phyloP scores from a whole-genome alignment of 2,888 invertebrate species.

The Cheilosia pagana region DNA sequence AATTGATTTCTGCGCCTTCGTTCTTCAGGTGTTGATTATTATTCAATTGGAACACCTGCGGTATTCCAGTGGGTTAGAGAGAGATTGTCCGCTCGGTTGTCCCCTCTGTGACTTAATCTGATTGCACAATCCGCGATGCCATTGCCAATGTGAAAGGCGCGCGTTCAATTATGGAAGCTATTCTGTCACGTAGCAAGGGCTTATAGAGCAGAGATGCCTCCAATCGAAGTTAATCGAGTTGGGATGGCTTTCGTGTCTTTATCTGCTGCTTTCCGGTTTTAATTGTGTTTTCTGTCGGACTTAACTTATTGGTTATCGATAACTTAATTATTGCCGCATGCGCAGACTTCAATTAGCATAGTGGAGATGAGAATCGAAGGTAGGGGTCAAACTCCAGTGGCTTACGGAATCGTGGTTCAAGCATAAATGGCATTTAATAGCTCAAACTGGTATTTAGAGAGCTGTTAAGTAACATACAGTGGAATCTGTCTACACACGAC shows the following conservation, averaged over 20 bases:
- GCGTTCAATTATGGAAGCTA: conserved; percentile 27
- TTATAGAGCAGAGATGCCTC: conserved; percentile 35
- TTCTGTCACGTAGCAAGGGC: conserved; percentile 38
- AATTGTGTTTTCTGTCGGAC: neutral
- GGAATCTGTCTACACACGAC: too few relatives aligned
- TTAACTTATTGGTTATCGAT: neutral
- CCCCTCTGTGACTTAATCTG: conserved; percentile 61
- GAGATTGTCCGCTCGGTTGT: conserved; percentile 50
- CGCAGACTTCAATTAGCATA: conserved; percentile 43
- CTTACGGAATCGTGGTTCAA: conserved; percentile 22
- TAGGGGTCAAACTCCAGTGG: conserved; percentile 12
- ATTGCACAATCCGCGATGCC: conserved; percentile 49
- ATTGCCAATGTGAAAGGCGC: conserved; percentile 4
- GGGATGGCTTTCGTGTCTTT: conserved; percentile 32
- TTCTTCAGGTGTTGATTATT: conserved; percentile 65
- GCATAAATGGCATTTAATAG: neutral
- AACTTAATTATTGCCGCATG: conserved; percentile 15
- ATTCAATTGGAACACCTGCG: conserved; percentile 68
- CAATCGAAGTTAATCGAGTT: conserved; percentile 30
- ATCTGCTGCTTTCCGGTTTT: conserved; percentile 18
- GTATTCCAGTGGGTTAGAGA: neutral
- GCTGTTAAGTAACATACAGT: neutral
- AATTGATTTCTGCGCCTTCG: conserved; percentile 47
- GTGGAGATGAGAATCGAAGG: neutral
- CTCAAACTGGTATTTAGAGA: conserved; percentile 14